Evolutionary conservation across 2,888 invertebrate genomes (phyloP), one percentile per base, ranked within the genome.

Genomic region (Napeogenes inachia): DNA sequence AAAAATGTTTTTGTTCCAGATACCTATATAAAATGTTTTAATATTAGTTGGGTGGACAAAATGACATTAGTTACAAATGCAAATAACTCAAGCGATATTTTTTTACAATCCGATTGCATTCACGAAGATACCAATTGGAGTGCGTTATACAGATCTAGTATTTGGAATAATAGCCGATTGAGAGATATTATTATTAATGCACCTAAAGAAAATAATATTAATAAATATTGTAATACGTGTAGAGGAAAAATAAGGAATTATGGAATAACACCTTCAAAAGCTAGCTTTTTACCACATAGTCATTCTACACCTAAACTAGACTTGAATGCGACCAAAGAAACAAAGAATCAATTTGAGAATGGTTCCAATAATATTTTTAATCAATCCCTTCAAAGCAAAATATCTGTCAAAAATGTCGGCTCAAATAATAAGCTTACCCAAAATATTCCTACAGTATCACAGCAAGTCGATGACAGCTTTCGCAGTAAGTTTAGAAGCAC

Each of bases 201-300:
- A 63, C 78, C 81, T 54, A 70, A 87, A 62, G 79, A 73, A 62
- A 82, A 77, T 21, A 21, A 21, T 77, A 73, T 74, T 55, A 80
- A 83, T 65, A 84, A 82, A 71, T 83, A 87, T 71, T 89, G 90
- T 70, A 85, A 86, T 64, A 82, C 84, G 6, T 89, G 89, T 73
- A 84, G 77, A 70, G 88, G 87, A 60, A 90, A 89, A 78, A 85
- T 89, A 74, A 83, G 89, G 75, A 89, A 85, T 77, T 89, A 89
- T 79, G 82, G 87, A 71, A 70, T 89, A 62, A 82, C 77, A 68
- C 76, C 82, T 59, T 71, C 78, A 60, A 79, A 70, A 66, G 21
- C 21, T 58, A 76, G 62, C 66, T 89, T 90, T 71, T 70, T 74
- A 69, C 90, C 90, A 50, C 78, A 77, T 66, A 79, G 75, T 72